These are phyloP conservation scores for Tenthredo distinguenda DNA, from an alignment of 2,888 invertebrate species.

Conservation along the genomic window DNA sequence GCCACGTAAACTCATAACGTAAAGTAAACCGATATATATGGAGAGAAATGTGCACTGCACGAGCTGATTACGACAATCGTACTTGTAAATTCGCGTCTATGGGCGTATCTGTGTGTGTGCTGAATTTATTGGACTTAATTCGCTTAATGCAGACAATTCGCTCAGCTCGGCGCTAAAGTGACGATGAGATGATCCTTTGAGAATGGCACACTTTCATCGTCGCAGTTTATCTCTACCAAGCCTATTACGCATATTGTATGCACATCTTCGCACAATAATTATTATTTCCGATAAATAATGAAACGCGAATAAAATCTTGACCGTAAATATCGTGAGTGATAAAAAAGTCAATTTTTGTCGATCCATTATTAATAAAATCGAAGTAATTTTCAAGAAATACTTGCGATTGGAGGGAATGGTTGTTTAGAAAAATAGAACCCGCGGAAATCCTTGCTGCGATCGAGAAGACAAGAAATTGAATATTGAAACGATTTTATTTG, in stretches of 20 bases:
- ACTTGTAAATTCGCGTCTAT: background rate
- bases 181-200: constrained; percentile 38
- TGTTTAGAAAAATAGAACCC: background rate
- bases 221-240: constrained; percentile 8
- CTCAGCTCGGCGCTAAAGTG: constrained; percentile 15
- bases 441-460: background rate
- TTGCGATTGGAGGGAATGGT: background rate
- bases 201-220: constrained; percentile 33
- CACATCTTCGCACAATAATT: background rate
- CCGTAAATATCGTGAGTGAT: no score
- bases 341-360: background rate
- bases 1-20: background rate
- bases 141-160: constrained; percentile 51
- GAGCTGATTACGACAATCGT: constrained; percentile 20
- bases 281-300: background rate
- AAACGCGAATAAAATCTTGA: background rate
- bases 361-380: background rate
- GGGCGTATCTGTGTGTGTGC: background rate
- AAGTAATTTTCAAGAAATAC: background rate
- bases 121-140: constrained; percentile 64
- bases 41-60: background rate
- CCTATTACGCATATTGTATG: background rate
- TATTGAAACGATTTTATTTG: background rate
- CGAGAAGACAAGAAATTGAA: background rate
- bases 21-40: background rate